Conservation (phyloP, 1,140 invertebrate genomes). For the Drosophila auraria region DNA sequence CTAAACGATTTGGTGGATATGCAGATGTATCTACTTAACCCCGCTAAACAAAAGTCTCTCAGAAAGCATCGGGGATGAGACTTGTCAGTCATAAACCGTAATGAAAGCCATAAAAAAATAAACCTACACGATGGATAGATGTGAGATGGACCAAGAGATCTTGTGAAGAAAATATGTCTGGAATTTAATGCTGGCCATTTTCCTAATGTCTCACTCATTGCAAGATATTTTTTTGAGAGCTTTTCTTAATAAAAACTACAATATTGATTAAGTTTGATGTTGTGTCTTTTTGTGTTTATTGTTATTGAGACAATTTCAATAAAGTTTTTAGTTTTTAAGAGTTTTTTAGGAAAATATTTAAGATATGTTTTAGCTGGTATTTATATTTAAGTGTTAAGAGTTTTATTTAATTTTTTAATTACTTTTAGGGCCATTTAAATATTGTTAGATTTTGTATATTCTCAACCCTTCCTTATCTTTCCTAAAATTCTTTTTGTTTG, state of each 20-base stretch:
- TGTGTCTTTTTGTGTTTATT: neutral
- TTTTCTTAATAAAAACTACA: slow-evolving; percentile 3
- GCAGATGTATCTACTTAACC: slow-evolving; percentile 46
- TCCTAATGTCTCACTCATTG: slow-evolving; percentile 34
- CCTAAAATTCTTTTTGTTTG: slow-evolving; percentile 2
- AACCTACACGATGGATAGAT: neutral
- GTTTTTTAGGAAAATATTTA: neutral
- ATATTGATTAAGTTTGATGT: neutral
- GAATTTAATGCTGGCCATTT: slow-evolving; percentile 28
- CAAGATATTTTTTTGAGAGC: slow-evolving; percentile 12
- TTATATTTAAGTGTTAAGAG: too few species aligned
- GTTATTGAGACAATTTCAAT: neutral
- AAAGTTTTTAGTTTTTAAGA: neutral
- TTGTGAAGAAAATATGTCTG: neutral
- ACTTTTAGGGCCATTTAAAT: neutral
- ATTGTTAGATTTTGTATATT: neutral
- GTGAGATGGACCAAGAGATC: neutral
- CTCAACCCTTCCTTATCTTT: neutral
- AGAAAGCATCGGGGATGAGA: neutral
- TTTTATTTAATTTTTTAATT: neutral
- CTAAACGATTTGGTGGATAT: slow-evolving; percentile 48
- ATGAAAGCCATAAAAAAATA: slow-evolving; percentile 28
- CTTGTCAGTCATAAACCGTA: slow-evolving; percentile 37
- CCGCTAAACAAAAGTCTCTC: slow-evolving; percentile 37
- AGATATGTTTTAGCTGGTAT: neutral